phyloP scores from a whole-genome alignment of 2,113 vertebrate genomes.

The Abramis brama region DNA sequence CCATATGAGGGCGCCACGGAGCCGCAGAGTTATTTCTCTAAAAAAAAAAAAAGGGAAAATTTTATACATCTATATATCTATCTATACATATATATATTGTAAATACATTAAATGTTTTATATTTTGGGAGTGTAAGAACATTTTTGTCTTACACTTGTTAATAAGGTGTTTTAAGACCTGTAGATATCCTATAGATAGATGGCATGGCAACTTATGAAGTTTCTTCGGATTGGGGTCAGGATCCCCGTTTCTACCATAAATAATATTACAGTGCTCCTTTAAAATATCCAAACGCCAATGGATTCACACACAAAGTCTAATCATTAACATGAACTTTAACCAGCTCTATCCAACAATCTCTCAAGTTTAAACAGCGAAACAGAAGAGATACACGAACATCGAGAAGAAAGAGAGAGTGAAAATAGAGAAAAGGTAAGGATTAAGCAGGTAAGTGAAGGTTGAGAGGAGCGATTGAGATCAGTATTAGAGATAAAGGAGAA shows the following conservation, averaged over 20 bases:
- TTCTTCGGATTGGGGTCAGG: no score
- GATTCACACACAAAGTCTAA: constrained; percentile 12
- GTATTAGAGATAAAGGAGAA: not conserved
- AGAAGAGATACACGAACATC: not conserved
- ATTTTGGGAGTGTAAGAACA: not conserved
- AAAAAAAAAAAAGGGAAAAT: no score
- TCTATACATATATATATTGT: no score
- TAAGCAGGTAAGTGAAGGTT: constrained; percentile 59
- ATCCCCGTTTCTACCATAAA: not conserved
- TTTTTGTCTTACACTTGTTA: not conserved
- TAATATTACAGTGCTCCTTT: not conserved
- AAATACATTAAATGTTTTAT: no score
- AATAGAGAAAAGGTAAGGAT: constrained; percentile 47
- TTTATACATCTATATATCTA: no score
- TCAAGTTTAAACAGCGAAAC: not conserved
- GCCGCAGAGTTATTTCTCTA: not conserved
- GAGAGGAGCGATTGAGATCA: constrained; percentile 39
- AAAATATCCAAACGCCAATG: not conserved
- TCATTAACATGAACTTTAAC: constrained; percentile 52
- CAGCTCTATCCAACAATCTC: constrained; percentile 31
- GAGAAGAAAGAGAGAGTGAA: constrained; percentile 13
- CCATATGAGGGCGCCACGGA: not conserved
- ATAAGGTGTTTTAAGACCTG: not conserved
- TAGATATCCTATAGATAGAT: no score
- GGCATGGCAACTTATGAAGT: no score